Evolutionary conservation across 2,888 invertebrate species (phyloP).

Genomic region (Drosophila tanythrix): DNA sequence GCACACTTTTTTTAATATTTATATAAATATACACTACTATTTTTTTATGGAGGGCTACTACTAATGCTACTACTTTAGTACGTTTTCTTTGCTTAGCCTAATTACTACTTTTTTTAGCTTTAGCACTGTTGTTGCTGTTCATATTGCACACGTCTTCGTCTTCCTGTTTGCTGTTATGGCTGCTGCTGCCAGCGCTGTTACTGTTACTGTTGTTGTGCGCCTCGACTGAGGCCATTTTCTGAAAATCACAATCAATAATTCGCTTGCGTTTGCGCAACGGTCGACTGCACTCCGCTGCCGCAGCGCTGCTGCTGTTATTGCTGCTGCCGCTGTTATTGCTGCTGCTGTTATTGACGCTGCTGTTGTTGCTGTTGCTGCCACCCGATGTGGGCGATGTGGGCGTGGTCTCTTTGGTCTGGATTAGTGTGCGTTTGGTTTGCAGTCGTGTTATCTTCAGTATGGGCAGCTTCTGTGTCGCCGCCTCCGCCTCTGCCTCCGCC

Average conservation of each 20-base stretch:
- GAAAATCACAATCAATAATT: conserved; percentile 86
- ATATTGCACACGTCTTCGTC: conserved; percentile 56
- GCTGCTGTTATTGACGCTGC: conserved; percentile 66
- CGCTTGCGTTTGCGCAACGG: conserved; percentile 88
- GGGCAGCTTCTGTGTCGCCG: conserved; percentile 85
- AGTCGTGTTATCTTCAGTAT: conserved; percentile 88
- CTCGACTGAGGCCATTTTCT: conserved; percentile 73
- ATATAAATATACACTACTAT: conserved; percentile 33
- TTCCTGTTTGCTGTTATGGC: conserved; percentile 15
- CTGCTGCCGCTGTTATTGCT: background rate
- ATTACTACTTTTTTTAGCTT: conserved; percentile 68
- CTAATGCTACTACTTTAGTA: conserved; percentile 34
- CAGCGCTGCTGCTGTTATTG: conserved; percentile 76
- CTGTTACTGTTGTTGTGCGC: conserved; percentile 20
- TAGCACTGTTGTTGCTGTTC: conserved; percentile 67
- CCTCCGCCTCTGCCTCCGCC: conserved; percentile 47
- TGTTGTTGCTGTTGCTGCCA: conserved; percentile 62
- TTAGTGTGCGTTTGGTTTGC: conserved; percentile 85
- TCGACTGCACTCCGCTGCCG: conserved; percentile 86
- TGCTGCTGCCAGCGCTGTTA: conserved; percentile 11
- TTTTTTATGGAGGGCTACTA: conserved; percentile 30
- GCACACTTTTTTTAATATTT: conserved; percentile 30
- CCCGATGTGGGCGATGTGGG: conserved; percentile 31
- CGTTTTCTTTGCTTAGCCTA: conserved; percentile 13
- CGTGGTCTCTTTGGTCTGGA: conserved; percentile 81